These are phyloP conservation scores for Sebastes kiyomatsui DNA, from an alignment of 2,797 vertebrate genomes.

Conservation along the genomic window DNA sequence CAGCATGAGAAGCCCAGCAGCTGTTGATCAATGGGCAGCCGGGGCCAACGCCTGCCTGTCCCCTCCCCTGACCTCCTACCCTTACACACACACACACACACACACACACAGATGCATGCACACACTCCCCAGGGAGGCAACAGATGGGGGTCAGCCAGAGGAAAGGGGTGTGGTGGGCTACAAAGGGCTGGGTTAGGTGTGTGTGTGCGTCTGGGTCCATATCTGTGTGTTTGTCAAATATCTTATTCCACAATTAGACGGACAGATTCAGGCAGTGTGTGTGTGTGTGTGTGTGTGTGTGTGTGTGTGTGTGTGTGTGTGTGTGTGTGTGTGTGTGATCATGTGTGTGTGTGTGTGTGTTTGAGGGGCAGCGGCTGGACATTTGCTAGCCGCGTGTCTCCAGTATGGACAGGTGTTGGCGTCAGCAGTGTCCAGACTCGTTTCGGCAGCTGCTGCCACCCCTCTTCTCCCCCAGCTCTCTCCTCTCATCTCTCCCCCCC, in stretches of 20 bases:
- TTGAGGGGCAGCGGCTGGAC: constrained; percentile 71
- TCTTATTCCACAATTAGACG: constrained; percentile 17
- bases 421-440: constrained; percentile 83
- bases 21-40: constrained; percentile 84
- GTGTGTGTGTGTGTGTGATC: constrained; percentile 3
- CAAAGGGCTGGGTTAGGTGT: constrained; percentile 72
- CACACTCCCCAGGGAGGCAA: constrained; percentile 78
- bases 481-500: constrained; percentile 55
- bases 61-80: constrained; percentile 72
- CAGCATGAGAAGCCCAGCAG: constrained; percentile 85
- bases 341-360: constrained; percentile 3
- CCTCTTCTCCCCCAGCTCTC: constrained; percentile 46
- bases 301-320: constrained; percentile 24
- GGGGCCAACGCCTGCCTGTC: constrained; percentile 81
- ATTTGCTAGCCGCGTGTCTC: constrained; percentile 83
- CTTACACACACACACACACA: constrained; percentile 49
- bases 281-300: constrained; percentile 21
- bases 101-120: constrained; percentile 54
- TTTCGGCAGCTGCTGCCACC: constrained; percentile 82
- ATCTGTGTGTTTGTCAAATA: constrained; percentile 24
- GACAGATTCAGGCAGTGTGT: background rate
- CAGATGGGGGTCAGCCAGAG: constrained; percentile 85
- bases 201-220: constrained; percentile 31
- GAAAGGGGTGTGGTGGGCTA: constrained; percentile 69
- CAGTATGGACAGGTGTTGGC: constrained; percentile 85